phyloP scores from a whole-genome alignment of 2,113 vertebrate species.

The Apodemus sylvaticus region DNA sequence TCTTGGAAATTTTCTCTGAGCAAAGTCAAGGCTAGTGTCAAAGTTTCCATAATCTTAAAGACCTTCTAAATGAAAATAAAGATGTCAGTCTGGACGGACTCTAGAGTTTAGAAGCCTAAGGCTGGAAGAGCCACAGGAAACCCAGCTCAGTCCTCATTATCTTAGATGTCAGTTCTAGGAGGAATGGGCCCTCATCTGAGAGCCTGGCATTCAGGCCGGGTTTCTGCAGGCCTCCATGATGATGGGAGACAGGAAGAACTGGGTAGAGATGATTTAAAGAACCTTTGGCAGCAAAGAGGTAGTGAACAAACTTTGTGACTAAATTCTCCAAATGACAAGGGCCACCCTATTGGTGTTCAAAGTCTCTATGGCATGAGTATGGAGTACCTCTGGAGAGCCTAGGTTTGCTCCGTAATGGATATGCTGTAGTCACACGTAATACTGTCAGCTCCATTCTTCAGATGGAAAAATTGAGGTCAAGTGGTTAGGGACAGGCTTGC shows the following conservation, averaged over 20 bases:
- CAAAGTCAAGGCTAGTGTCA: background rate
- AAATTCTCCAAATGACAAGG: background rate
- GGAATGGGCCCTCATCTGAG: background rate
- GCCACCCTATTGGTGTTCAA: background rate
- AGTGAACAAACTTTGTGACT: fast-evolving
- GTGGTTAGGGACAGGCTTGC: background rate
- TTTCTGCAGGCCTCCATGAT: background rate
- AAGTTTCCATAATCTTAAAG: slow-evolving; percentile 53
- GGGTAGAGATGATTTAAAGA: background rate
- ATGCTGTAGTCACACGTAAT: fast-evolving
- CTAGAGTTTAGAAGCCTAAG: background rate
- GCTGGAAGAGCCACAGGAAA: background rate
- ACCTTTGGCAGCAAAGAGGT: fast-evolving
- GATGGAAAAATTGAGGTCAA: background rate
- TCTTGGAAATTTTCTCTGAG: slow-evolving; percentile 30
- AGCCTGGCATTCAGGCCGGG: background rate
- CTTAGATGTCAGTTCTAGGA: background rate
- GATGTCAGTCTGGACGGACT: background rate
- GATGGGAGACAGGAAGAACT: background rate
- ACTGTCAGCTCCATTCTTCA: fast-evolving
- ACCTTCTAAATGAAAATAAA: slow-evolving; percentile 40
- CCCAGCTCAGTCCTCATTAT: background rate
- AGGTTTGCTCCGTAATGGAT: background rate
- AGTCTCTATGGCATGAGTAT: too few species aligned
- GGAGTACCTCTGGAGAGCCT: background rate